Base-by-base conservation (phyloP, 2,113 vertebrate genomes). In the Ornithorhynchus anatinus region DNA sequence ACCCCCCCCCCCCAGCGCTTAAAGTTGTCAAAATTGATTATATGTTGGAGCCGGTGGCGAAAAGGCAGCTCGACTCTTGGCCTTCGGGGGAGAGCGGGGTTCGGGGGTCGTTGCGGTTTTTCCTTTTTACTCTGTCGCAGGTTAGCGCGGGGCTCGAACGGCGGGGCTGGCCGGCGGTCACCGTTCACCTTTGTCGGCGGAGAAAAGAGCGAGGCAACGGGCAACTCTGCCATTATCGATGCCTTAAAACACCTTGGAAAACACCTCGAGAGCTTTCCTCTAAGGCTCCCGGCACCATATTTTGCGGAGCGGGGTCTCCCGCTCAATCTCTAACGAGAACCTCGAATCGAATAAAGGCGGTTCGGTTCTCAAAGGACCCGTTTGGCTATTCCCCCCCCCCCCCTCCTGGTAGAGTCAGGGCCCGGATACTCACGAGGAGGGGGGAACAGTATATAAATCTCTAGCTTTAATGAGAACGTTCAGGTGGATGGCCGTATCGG, bases 401-500 rank as follows among this genome's bases (percentile, higher is more conserved):
- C 81, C 29, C 37, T 25, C 48, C 62, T 42, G 52, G 48, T 68
- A 67, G 72, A 81, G 80, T 57, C 61, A 79, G 75, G 45, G n/a
- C 57, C 56, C 64, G 72, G 80, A 79, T 79, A 58, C 65, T 71
- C 64, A 66, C 64, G 43, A 15, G 8, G 51, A 51, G 69, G n/a
- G n/a, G n/a, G n/a, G n/a, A n/a, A n/a, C n/a, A n/a, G n/a, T n/a
- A n/a, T 20, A 43, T 47, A 37, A 35, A 22, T 31, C 53, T 66
- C 47, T 75, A 23, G 69, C 33, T 1, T 71, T 88, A 77, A 59
- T 72, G 80, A 85, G 84, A 79, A 56, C 71, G 58, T 80, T 88
- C 69, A 86, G 84, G 88, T 91, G 88, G 84, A 80, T 82, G 69
- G 69, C 77, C 69, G 71, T 70, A 85, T 87, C 52, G 27, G 60